Conservation (phyloP, 2,113 vertebrate genomes). For the Pagrus major region DNA sequence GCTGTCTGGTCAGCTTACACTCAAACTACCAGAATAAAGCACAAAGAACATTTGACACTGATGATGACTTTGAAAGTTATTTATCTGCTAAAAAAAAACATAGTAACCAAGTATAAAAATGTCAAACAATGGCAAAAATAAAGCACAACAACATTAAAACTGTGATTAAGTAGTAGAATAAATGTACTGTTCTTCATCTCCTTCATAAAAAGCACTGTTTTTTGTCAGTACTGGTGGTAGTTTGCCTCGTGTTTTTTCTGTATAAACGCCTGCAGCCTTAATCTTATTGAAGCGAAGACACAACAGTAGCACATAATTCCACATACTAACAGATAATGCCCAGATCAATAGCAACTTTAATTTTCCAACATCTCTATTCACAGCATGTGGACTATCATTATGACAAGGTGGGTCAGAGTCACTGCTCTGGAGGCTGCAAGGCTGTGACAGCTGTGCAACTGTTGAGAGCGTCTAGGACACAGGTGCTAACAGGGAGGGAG, state of each 20-base stretch:
- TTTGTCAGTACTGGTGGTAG: not conserved
- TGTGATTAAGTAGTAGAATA: not conserved
- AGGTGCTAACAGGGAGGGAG: conserved; percentile 34
- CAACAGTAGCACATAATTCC: not conserved
- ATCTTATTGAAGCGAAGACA: not conserved
- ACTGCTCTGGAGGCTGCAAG: not conserved
- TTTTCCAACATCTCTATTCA: conserved; percentile 12
- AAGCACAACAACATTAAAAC: not conserved
- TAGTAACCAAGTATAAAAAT: not conserved
- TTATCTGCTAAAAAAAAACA: not conserved
- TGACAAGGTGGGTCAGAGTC: not conserved
- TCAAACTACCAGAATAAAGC: not conserved
- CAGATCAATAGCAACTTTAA: conserved; percentile 10
- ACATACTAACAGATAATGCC: not conserved
- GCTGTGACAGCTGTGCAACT: conserved; percentile 42
- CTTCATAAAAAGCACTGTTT: not conserved
- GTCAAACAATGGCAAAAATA: not conserved
- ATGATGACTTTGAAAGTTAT: not conserved
- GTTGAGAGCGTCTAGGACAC: conserved; percentile 54
- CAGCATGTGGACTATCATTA: not conserved
- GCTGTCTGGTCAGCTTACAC: not conserved
- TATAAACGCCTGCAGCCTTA: not conserved
- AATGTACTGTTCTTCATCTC: not conserved
- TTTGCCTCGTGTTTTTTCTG: not conserved
- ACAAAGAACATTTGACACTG: not conserved